Percentiles rank a stretch among this genome's conserved stretches.
Evolutionary conservation across 2,797 vertebrate species (phyloP).

Genomic region (Hemitrygon akajei): DNA sequence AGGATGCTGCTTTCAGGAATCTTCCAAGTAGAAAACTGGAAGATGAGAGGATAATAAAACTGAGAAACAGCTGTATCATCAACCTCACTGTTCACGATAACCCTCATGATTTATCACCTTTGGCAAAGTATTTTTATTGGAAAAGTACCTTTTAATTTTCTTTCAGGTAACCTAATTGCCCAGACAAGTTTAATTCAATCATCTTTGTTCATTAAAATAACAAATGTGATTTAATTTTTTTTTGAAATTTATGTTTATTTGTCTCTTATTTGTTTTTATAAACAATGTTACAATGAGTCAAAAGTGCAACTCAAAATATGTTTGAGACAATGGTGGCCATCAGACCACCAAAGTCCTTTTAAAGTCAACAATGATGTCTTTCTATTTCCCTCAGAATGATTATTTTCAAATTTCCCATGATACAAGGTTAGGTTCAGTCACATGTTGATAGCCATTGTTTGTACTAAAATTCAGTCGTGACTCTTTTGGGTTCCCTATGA

Average conservation of each 20-base stretch:
- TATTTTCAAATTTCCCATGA: background rate
- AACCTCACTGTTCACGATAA: background rate
- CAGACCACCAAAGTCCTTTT: background rate
- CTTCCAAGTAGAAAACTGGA: background rate
- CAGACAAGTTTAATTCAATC: too few species aligned
- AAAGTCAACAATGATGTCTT: background rate
- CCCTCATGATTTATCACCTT: background rate
- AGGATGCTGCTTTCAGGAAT: too few species aligned
- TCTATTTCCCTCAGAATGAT: background rate
- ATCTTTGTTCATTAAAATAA: too few species aligned
- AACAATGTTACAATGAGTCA: background rate
- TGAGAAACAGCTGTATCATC: background rate
- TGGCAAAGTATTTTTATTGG: too few species aligned
- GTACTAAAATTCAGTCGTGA: background rate
- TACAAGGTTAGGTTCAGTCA: background rate
- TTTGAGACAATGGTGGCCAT: too few species aligned
- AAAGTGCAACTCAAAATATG: background rate
- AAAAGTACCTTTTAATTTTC: background rate
- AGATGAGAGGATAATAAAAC: too few species aligned
- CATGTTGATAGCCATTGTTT: background rate
- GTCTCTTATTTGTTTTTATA: background rate
- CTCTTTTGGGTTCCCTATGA: background rate
- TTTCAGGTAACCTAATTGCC: background rate
- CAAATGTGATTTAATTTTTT: too few species aligned
- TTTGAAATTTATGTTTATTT: background rate